Base-by-base conservation (phyloP, 2,888 invertebrate species). In the Strigamia transsilvanica region DNA sequence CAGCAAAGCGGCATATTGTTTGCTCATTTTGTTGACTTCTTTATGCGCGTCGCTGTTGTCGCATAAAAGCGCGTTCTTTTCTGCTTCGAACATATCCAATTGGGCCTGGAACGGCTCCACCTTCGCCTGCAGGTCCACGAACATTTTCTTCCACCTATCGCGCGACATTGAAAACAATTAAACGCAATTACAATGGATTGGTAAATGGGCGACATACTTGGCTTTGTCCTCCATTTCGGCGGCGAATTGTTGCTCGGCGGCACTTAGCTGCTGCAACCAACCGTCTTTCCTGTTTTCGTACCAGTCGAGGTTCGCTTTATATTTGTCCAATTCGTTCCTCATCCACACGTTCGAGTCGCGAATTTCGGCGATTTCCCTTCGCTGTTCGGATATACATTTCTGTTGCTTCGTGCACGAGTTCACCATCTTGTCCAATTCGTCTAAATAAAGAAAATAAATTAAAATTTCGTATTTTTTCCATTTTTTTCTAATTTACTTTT, bases 1-100 rank as follows among this genome's bases (percentile, higher is more conserved):
- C n/a, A 92, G 87, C 80, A 91, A 86, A 83, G 90, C 89, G 1
- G 91, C 91, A 85, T 91, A 91, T 84, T 91, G 91, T 79, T 89
- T 86, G 15, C 89, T 89, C 80, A 92, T 87, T 83, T 90, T 89
- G 84, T 89, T 88, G 56, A 91, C 89, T 85, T 91, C 90, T 4
- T 87, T 87, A 84, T 89, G 89, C 3, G 89, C 88, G 66, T 87
- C 87, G 46, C 85, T 84, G 83, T 88, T 88, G 82, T 87, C 84
- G 38, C 46, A 86, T 12, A 88, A 85, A 5, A 90, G 86, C 0
- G 86, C 85, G 15, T 86, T 85, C 51, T 88, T 87, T 84, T 91
- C 90, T 66, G 86, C 83, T 85, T 90, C 90, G 85, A 87, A 91
- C 0, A 87, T 87, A 85, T 90, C 88, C 66, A 91, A 85, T 85